phyloP scores from a whole-genome alignment of 2,888 invertebrate genomes.

The Mechanitis messenoides region DNA sequence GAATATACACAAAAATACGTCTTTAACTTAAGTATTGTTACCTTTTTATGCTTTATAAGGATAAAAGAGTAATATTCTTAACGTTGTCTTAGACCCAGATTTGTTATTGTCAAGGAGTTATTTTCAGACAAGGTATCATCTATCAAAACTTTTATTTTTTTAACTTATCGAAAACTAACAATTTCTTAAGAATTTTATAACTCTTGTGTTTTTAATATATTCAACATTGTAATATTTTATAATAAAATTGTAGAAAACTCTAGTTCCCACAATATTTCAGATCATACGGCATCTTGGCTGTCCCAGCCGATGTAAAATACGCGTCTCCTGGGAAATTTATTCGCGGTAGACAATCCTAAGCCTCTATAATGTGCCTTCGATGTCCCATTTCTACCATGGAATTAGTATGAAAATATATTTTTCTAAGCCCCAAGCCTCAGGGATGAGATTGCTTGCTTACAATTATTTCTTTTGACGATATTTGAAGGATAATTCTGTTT shows the following conservation, averaged over 20 bases:
- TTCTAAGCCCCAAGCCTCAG: constrained; percentile 16
- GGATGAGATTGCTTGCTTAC: constrained; percentile 17
- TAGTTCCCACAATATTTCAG: constrained; percentile 22
- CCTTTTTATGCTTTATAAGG: too few relatives aligned
- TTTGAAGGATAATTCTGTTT: background rate
- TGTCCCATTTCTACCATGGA: constrained; percentile 42
- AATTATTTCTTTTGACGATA: constrained; percentile 20
- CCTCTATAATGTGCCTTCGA: constrained; percentile 57
- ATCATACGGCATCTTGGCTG: constrained; percentile 27
- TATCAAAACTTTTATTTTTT: too few relatives aligned
- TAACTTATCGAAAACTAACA: too few relatives aligned
- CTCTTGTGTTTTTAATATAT: too few relatives aligned
- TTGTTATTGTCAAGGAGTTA: too few relatives aligned
- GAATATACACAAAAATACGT: constrained; percentile 1
- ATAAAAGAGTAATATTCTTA: too few relatives aligned
- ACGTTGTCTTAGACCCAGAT: too few relatives aligned
- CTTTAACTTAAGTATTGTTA: too few relatives aligned
- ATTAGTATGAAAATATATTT: constrained; percentile 31
- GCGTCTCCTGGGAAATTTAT: constrained; percentile 68
- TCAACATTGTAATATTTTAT: constrained; percentile 1
- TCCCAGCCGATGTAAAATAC: constrained; percentile 48
- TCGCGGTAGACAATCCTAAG: constrained; percentile 56
- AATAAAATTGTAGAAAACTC: constrained; percentile 19
- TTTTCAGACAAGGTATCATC: too few relatives aligned
- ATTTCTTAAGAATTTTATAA: too few relatives aligned